A percentile compares a stretch with the other conserved stretches of the same genome.
phyloP scores from a whole-genome alignment of 2,113 vertebrate species.

The Maccullochella peelii region DNA sequence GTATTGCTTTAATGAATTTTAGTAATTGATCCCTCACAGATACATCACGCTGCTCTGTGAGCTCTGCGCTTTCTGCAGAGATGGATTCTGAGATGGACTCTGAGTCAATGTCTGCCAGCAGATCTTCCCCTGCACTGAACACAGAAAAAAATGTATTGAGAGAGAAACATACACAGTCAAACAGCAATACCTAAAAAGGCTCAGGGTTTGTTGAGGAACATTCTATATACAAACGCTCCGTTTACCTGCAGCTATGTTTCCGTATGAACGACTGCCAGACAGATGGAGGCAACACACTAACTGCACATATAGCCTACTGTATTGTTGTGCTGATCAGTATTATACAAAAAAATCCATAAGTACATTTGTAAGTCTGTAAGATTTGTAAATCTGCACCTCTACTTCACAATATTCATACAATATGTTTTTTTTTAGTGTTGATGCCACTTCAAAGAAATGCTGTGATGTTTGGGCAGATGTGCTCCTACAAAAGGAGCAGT shows the following conservation, averaged over 20 bases:
- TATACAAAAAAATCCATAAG: neutral
- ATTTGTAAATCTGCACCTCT: no score
- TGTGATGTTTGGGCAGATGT: neutral
- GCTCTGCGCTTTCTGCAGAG: conserved; percentile 62
- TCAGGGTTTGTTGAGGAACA: neutral
- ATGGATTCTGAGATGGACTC: conserved; percentile 60
- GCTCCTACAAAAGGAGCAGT: neutral
- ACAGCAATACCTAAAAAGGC: neutral
- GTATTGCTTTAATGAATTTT: neutral
- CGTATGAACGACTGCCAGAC: neutral
- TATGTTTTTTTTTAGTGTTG: neutral
- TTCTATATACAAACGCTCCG: neutral
- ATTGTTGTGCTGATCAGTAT: neutral
- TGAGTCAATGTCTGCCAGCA: conserved; percentile 74
- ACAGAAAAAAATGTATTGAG: conserved; percentile 17
- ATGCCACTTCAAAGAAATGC: neutral
- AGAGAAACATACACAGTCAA: conserved; percentile 19
- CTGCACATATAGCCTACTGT: neutral
- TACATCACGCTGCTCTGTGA: conserved; percentile 67
- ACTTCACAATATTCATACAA: neutral
- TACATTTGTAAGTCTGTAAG: neutral
- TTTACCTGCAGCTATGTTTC: conserved; percentile 2
- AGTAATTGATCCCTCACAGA: conserved; percentile 70
- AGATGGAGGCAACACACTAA: neutral
- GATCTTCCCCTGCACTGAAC: conserved; percentile 78